phyloP scores from a whole-genome alignment of 2,888 invertebrate species.

The Aproaerema taeniolella region DNA sequence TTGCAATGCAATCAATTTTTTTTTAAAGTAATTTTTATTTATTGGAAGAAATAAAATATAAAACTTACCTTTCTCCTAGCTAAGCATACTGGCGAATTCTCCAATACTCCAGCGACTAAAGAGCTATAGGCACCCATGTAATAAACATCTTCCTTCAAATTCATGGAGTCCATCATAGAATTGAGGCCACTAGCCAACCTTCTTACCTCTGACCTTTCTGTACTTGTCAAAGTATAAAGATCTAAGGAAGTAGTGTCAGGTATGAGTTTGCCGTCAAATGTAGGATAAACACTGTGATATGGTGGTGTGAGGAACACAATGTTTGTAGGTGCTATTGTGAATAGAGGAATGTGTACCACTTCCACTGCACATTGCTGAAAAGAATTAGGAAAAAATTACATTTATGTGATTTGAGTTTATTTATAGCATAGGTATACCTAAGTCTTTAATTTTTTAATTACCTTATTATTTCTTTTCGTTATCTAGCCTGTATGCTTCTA shows the following conservation, averaged over 20 bases:
- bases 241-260: constrained; percentile 48
- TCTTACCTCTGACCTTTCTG: constrained; percentile 56
- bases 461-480: too few species aligned
- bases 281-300: constrained; percentile 76
- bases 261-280: constrained; percentile 51
- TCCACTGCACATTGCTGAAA: constrained; percentile 79
- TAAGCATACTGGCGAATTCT: constrained; percentile 72
- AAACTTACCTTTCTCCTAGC: constrained; percentile 71
- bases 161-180: constrained; percentile 75
- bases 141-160: constrained; percentile 81
- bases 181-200: constrained; percentile 71
- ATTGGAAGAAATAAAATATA: too few species aligned
- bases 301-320: constrained; percentile 80
- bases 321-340: constrained; percentile 74
- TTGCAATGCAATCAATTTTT: too few species aligned
- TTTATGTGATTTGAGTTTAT: too few species aligned
- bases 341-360: constrained; percentile 79
- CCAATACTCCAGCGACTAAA: constrained; percentile 77
- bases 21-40: too few species aligned
- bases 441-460: too few species aligned
- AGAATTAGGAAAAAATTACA: constrained; percentile 5
- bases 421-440: too few species aligned
- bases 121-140: constrained; percentile 80
- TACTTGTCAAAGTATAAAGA: constrained; percentile 47
- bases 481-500: too few species aligned